Percentiles rank a stretch among this genome's conserved stretches.
Conservation (phyloP, 2,113 vertebrate species). For the Ictidomys tridecemlineatus region DNA sequence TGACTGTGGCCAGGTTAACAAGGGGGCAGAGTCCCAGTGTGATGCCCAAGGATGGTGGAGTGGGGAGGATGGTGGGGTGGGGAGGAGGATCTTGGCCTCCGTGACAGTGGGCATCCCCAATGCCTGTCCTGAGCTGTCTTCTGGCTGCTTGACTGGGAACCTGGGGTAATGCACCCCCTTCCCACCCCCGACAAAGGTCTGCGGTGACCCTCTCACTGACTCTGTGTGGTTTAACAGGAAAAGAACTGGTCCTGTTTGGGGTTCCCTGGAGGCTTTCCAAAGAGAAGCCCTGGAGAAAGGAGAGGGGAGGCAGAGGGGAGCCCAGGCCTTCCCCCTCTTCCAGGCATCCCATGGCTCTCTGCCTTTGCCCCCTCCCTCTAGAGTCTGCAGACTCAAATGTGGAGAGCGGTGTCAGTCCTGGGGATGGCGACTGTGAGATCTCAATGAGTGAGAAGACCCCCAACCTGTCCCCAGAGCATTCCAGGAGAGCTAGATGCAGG, state of each 20-base stretch:
- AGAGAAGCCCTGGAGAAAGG: neutral
- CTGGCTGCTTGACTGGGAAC: neutral
- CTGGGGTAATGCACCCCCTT: neutral
- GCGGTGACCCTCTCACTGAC: neutral
- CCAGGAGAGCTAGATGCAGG: neutral
- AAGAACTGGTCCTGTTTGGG: neutral
- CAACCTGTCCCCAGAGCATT: neutral
- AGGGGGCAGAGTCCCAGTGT: neutral
- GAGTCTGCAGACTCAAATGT: neutral
- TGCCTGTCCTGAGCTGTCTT: neutral
- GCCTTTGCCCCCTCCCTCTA: rapidly evolving
- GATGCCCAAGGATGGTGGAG: rapidly evolving
- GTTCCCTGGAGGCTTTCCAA: neutral
- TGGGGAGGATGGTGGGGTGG: neutral
- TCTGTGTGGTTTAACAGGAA: neutral
- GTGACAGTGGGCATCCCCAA: neutral
- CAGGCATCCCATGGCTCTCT: neutral
- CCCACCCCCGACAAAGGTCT: neutral
- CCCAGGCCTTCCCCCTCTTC: neutral
- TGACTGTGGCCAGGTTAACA: neutral
- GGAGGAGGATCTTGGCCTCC: neutral
- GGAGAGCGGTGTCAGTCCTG: neutral
- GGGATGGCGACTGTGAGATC: neutral
- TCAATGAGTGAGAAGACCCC: neutral
- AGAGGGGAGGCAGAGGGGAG: neutral